Percentiles rank a stretch among this genome's conserved stretches.
Conservation (phyloP, 1,140 invertebrate genomes). For the Pissodes strobi region DNA sequence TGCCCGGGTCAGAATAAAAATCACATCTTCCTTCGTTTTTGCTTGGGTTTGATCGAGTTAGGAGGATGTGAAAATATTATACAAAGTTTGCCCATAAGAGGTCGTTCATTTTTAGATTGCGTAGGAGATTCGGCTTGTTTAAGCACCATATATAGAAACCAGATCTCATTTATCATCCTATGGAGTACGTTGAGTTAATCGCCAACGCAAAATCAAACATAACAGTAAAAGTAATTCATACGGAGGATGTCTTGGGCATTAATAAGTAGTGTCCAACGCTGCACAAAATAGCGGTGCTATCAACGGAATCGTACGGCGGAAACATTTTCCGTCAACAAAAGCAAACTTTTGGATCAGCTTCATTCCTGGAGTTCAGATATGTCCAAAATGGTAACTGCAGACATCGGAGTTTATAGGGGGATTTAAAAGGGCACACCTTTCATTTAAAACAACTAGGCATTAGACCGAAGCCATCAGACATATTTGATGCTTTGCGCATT, state of each 20-base stretch:
- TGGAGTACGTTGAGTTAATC: slow-evolving; percentile 4
- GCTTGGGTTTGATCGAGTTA: too few species aligned
- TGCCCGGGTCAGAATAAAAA: slow-evolving; percentile 9
- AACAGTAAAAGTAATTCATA: slow-evolving; percentile 5
- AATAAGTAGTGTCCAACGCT: neutral
- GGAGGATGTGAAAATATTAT: neutral
- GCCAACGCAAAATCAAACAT: slow-evolving; percentile 9
- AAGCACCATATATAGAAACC: neutral
- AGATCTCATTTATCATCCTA: slow-evolving; percentile 2
- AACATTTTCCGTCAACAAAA: slow-evolving; percentile 2
- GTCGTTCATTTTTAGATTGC: slow-evolving; percentile 1
- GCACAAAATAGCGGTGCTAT: neutral
- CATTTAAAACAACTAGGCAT: too few species aligned
- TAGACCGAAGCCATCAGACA: too few species aligned
- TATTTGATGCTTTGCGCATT: slow-evolving; percentile 7
- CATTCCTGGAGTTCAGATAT: neutral
- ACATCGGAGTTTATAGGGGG: slow-evolving; percentile 1
- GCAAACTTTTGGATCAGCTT: neutral
- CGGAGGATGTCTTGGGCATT: neutral
- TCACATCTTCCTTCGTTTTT: too few species aligned
- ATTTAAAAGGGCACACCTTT: neutral
- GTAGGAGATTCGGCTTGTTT: slow-evolving; percentile 7
- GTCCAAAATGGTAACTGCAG: neutral
- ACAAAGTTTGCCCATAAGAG: neutral
- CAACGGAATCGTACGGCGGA: slow-evolving; percentile 3